Percentiles rank a stretch among this genome's conserved stretches.
Evolutionary conservation across 2,113 vertebrate species (phyloP).

Genomic region (Psilopogon haemacephalus): DNA sequence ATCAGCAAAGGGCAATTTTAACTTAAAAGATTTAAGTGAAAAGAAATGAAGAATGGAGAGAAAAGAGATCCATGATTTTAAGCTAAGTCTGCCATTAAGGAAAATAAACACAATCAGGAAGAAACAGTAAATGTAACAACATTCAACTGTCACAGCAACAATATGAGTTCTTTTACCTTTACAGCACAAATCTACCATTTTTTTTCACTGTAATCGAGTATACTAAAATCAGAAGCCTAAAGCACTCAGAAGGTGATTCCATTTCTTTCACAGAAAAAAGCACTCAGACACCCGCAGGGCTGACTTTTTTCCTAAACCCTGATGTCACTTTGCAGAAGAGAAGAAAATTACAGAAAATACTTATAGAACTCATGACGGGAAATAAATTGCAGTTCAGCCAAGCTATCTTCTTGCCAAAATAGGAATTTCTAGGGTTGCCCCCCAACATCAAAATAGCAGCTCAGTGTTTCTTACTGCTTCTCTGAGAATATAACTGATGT

Average conservation of each 20-base stretch:
- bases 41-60: not conserved
- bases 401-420: not conserved
- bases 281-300: not conserved
- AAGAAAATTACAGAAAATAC: conserved; percentile 7
- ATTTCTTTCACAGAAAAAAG: not conserved
- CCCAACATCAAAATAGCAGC: not conserved
- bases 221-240: not conserved
- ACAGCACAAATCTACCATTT: not conserved
- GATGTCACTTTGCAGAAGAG: not conserved
- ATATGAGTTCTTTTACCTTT: not conserved
- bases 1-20: not conserved
- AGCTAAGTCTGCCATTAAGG: not conserved
- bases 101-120: not conserved
- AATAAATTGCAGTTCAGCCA: not conserved
- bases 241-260: not conserved
- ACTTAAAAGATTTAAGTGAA: not conserved
- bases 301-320: not conserved
- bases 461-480: not conserved
- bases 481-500: not conserved
- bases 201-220: not conserved
- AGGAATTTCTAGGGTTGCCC: not conserved
- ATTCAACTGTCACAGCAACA: not conserved
- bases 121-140: not conserved
- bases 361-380: not conserved
- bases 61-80: not conserved